Conservation (phyloP, 37 sponge, comb jelly and placozoan genomes). For the Corticium candelabrum region DNA sequence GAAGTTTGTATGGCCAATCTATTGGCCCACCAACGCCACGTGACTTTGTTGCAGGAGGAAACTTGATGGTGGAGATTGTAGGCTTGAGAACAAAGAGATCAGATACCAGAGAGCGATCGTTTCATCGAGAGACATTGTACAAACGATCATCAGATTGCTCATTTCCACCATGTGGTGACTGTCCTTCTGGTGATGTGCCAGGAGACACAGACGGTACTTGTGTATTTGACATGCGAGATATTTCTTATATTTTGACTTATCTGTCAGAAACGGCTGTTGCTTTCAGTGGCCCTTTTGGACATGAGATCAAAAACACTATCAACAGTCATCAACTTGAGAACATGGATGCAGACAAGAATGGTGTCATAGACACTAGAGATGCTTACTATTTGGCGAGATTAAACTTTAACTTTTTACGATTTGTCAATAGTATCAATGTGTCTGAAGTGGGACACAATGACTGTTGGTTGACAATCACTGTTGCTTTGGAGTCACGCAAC, state of each 20-base stretch:
- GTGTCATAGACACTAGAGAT: conserved; percentile 41
- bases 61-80: neutral
- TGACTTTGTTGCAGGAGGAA: conserved; percentile 25
- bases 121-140: neutral
- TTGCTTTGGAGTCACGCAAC: neutral
- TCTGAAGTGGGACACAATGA: conserved; percentile 27
- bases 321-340: neutral
- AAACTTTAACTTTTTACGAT: conserved; percentile 26
- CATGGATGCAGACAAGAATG: conserved; percentile 44
- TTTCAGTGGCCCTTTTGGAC: conserved; percentile 22
- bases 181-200: neutral
- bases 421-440: conserved; percentile 27
- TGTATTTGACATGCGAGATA: conserved; percentile 53
- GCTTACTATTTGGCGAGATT: conserved; percentile 40
- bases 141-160: neutral
- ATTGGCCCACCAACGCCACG: conserved; percentile 49
- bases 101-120: neutral
- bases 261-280: conserved; percentile 21
- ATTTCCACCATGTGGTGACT: conserved; percentile 26
- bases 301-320: conserved; percentile 5
- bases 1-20: conserved; percentile 13
- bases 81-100: neutral
- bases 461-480: conserved; percentile 37
- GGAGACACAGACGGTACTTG: conserved; percentile 67
- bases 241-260: conserved; percentile 30